Evolutionary conservation across 2,888 invertebrate genomes (phyloP).

Genomic region (Lithosia quadra): DNA sequence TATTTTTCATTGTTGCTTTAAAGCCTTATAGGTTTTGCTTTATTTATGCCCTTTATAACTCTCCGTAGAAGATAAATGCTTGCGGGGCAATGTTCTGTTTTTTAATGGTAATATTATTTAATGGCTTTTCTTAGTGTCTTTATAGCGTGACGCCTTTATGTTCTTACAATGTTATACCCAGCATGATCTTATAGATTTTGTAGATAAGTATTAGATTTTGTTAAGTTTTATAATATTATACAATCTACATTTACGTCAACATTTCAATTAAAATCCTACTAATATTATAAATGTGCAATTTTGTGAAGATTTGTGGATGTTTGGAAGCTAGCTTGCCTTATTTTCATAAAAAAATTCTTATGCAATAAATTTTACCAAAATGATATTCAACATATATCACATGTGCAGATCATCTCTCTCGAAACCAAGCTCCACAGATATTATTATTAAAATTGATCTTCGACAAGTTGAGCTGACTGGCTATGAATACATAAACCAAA

Average conservation of each 20-base stretch:
- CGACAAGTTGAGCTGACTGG: constrained; percentile 5
- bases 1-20: constrained; percentile 87
- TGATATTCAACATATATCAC: not conserved
- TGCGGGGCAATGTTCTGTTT: constrained; percentile 76
- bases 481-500: constrained; percentile 19
- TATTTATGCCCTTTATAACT: constrained; percentile 85
- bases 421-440: not conserved
- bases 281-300: no score
- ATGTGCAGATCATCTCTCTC: not conserved
- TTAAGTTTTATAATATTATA: no score
- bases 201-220: not conserved
- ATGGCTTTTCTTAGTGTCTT: constrained; percentile 57
- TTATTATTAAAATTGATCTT: no score
- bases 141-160: not conserved
- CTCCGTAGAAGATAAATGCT: constrained; percentile 80
- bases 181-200: not conserved
- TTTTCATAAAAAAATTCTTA: not conserved
- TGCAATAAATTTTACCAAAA: not conserved
- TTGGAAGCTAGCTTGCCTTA: no score
- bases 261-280: no score
- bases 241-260: no score
- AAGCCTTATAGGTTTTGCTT: constrained; percentile 86
- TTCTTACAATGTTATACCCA: not conserved
- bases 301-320: no score
- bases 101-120: constrained; percentile 65